Evolutionary conservation across 2,113 vertebrate species (phyloP).

Genomic region (Stictonetta naevosa): DNA sequence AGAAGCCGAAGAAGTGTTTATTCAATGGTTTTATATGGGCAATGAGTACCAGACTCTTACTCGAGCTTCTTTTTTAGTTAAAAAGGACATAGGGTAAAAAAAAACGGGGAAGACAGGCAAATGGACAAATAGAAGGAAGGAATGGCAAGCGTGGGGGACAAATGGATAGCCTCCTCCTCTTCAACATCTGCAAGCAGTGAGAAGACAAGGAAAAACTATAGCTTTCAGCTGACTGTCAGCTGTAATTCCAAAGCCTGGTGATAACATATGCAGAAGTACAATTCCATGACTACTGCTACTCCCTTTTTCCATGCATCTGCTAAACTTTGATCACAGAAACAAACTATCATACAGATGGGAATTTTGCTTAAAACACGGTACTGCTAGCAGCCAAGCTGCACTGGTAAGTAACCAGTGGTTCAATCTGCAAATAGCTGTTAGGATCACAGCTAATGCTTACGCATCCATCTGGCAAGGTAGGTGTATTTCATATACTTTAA

Average conservation of each 20-base stretch:
- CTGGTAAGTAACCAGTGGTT: neutral
- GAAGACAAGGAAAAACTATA: neutral
- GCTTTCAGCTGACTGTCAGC: neutral
- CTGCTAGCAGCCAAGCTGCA: neutral
- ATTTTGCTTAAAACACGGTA: neutral
- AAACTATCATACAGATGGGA: neutral
- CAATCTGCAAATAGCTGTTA: neutral
- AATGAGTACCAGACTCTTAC: neutral
- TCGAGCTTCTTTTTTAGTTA: neutral
- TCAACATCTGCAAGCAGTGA: neutral
- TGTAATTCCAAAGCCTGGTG: neutral
- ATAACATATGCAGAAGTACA: neutral
- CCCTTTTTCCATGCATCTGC: neutral
- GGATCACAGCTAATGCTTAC: neutral
- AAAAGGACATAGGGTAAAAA: neutral
- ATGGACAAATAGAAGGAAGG: neutral
- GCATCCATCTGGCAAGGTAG: fast-evolving
- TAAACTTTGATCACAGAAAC: neutral
- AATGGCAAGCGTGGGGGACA: too few relatives aligned
- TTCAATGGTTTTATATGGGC: neutral
- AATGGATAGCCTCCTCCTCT: neutral
- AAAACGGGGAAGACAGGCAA: neutral
- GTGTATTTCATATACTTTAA: neutral
- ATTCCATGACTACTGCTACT: neutral
- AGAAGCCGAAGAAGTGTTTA: neutral